These are phyloP conservation scores for Harmothoe impar DNA, from an alignment of 2,888 invertebrate genomes.

Conservation along the genomic window DNA sequence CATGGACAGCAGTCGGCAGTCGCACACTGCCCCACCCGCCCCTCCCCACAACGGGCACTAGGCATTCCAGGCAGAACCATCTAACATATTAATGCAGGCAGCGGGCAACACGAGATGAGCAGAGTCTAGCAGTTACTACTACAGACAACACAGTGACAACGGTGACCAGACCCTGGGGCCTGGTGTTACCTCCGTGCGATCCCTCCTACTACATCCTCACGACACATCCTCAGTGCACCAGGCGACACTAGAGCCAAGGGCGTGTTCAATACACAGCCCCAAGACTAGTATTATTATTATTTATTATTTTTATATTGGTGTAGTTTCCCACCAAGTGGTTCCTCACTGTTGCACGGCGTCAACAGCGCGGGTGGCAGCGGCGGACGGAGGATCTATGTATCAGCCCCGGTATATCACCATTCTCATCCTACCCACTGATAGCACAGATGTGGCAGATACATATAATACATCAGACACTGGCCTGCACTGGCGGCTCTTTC, in stretches of 20 bases:
- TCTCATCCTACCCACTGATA: neutral
- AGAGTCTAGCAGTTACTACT: neutral
- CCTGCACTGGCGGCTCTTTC: neutral
- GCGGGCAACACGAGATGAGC: neutral
- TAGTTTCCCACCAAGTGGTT: constrained; percentile 20
- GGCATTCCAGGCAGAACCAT: too few species aligned
- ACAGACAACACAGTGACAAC: constrained; percentile 40
- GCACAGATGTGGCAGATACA: neutral
- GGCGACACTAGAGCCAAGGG: neutral
- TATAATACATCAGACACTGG: neutral
- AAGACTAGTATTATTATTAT: neutral
- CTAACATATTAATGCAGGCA: neutral
- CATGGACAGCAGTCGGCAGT: neutral
- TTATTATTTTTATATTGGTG: neutral
- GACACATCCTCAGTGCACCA: neutral
- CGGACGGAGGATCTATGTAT: neutral
- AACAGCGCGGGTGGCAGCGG: neutral
- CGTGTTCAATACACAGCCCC: neutral
- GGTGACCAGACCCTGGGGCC: neutral
- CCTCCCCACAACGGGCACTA: too few species aligned
- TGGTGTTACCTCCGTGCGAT: constrained; percentile 36
- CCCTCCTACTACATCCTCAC: neutral
- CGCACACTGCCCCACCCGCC: too few species aligned
- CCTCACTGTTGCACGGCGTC: constrained; percentile 14
- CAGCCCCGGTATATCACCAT: neutral